phyloP scores from a whole-genome alignment of 2,888 invertebrate genomes.

The Strigamia crassipes region DNA sequence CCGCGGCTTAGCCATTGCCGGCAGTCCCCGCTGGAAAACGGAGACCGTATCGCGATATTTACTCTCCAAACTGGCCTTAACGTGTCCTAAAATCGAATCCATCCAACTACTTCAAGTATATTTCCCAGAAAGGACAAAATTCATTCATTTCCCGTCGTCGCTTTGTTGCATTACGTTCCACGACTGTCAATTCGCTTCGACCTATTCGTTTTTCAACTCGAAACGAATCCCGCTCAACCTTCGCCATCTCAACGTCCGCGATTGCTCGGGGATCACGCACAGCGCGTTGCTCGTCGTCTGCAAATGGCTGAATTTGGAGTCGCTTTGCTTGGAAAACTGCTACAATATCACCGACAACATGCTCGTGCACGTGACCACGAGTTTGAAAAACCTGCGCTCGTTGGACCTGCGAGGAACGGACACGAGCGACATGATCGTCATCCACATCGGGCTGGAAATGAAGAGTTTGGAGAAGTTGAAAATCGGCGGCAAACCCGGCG shows the following conservation, averaged over 20 bases:
- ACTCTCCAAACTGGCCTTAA: neutral
- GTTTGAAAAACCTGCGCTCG: neutral
- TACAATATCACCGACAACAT: conserved; percentile 32
- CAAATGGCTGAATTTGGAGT: neutral
- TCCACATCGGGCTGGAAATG: conserved; percentile 5
- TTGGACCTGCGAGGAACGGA: conserved; percentile 1
- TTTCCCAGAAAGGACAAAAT: conserved; percentile 17
- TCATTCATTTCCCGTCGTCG: conserved; percentile 7
- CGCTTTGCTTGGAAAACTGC: conserved; percentile 2
- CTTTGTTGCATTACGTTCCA: neutral
- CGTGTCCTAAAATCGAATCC: neutral
- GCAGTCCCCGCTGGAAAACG: conserved; percentile 11
- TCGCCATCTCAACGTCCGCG: neutral
- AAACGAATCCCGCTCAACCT: neutral
- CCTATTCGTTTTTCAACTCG: neutral
- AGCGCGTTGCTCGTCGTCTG: neutral
- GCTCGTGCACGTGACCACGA: neutral
- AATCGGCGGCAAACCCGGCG: neutral
- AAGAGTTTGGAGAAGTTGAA: neutral
- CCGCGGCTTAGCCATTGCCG: neutral
- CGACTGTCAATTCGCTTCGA: neutral
- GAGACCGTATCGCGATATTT: neutral
- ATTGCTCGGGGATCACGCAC: neutral
- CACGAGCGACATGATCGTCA: neutral
- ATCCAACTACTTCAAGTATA: conserved; percentile 7